Conservation (phyloP, 2,888 invertebrate species). For the Nowickia ferox region DNA sequence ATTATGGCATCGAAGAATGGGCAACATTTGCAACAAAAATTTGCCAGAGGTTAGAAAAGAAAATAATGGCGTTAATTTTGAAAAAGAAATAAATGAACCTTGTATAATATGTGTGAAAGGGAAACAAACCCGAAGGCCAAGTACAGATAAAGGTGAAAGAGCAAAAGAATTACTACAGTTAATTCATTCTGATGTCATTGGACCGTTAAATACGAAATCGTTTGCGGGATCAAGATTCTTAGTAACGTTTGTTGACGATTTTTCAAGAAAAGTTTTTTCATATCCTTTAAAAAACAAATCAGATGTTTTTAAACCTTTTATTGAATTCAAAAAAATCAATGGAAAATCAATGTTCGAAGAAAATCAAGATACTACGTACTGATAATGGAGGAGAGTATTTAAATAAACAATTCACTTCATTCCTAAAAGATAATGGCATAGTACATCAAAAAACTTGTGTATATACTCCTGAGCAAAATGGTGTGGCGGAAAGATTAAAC, state of each 20-base stretch:
- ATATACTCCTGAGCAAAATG: conserved; percentile 73
- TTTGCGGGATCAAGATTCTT: neutral
- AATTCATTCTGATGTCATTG: neutral
- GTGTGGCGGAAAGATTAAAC: conserved; percentile 73
- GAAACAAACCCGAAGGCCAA: neutral
- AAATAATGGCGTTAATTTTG: neutral
- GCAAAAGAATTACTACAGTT: too few species aligned
- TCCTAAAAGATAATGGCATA: neutral
- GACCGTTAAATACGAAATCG: conserved; percentile 11
- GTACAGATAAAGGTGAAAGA: neutral
- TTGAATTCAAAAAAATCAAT: conserved; percentile 55
- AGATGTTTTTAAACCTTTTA: neutral
- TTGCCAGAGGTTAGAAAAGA: conserved; percentile 1
- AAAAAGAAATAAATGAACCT: neutral
- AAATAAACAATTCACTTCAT: conserved; percentile 44
- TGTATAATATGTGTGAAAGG: conserved; percentile 6
- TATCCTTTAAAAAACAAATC: neutral
- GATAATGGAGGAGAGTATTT: conserved; percentile 71
- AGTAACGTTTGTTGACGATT: conserved; percentile 16
- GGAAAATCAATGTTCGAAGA: conserved; percentile 71
- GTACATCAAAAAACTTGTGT: conserved; percentile 56
- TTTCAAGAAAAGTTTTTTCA: conserved; percentile 27
- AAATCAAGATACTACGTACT: conserved; percentile 40
- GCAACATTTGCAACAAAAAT: conserved; percentile 22
- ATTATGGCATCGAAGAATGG: conserved; percentile 16